Evolutionary conservation across 2,888 invertebrate genomes (phyloP).

Genomic region (Leptopterna dolabrata): DNA sequence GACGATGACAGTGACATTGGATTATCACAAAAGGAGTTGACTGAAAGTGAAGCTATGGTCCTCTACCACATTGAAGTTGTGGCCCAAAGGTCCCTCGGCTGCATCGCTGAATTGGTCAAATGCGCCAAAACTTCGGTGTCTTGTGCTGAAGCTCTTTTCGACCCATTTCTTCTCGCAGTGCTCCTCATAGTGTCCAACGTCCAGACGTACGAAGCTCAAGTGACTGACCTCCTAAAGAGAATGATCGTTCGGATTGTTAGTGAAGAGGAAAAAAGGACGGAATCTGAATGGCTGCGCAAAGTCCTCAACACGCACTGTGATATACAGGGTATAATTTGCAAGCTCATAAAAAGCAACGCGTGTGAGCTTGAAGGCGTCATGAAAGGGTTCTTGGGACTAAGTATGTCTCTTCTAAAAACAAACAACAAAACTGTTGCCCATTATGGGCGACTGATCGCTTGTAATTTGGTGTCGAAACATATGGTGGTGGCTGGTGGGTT

Average conservation of each 20-base stretch:
- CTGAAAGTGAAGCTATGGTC: constrained; percentile 63
- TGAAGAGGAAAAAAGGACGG: constrained; percentile 68
- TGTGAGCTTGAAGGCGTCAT: constrained; percentile 70
- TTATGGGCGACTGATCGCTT: constrained; percentile 72
- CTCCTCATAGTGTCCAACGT: constrained; percentile 70
- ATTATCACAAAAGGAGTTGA: constrained; percentile 56
- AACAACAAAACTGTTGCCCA: constrained; percentile 67
- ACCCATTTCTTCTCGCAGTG: constrained; percentile 75
- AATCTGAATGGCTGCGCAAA: constrained; percentile 72
- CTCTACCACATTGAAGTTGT: constrained; percentile 64
- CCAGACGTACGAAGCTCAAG: constrained; percentile 68
- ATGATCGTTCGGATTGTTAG: constrained; percentile 67
- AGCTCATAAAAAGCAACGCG: constrained; percentile 69
- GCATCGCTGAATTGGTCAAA: constrained; percentile 63
- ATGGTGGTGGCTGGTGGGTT: constrained; percentile 69
- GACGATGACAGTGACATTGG: constrained; percentile 31
- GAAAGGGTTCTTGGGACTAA: constrained; percentile 70
- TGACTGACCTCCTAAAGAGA: constrained; percentile 66
- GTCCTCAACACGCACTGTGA: constrained; percentile 66
- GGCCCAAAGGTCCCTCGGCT: constrained; percentile 62
- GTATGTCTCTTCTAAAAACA: constrained; percentile 68
- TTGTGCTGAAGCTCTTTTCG: constrained; percentile 72
- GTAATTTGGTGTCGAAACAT: constrained; percentile 72
- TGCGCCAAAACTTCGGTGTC: constrained; percentile 68
- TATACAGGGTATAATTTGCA: constrained; percentile 67